Evolutionary conservation across 2,797 vertebrate species (phyloP), one percentile per base, ranked within the genome.

Genomic region (Molothrus ater): DNA sequence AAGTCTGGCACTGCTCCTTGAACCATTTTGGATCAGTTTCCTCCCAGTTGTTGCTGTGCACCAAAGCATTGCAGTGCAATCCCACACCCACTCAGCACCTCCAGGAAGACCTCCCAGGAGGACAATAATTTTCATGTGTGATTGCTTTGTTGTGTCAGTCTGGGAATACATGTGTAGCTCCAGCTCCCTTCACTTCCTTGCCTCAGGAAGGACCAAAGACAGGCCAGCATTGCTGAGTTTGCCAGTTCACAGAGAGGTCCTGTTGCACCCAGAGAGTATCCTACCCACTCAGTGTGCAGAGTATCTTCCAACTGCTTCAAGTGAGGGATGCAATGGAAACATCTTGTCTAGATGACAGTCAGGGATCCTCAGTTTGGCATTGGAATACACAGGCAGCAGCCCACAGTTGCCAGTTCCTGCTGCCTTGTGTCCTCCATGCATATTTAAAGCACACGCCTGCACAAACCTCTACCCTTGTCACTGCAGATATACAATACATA

Each of bases 401-500:
- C 50, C 71, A 84, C 0, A 0, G 66, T n/a, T 86, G 50, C 64
- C 82, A 61, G 73, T 61, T 90, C n/a, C 82, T 63, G 29, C 60
- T 73, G 68, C 68, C 76, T 93, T 31, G 56, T 88, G 76, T 90
- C 78, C 88, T 78, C 88, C 73, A 82, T 80, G 70, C 86, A 92
- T 93, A 95, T 76, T 95, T 94, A 94, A 95, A 88, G 91, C 83
- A 79, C 79, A 86, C 0, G 22, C 71, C 84, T 82, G 72, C 60
- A 89, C 54, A 88, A 95, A 86, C 69, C 80, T 88, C 93, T 89
- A 32, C 60, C 47, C 76, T 93, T 93, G 93, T 92, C 94, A 69
- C 71, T 80, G 88, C 74, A 85, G 80, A 92, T 94, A 93, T 84
- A 88, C 93, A 94, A 80, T 95, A 94, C 81, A 56, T 86, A 84